Evolutionary conservation across 2,797 vertebrate genomes (phyloP), one percentile per base, ranked within the genome.

Genomic region (Antrozous pallidus): DNA sequence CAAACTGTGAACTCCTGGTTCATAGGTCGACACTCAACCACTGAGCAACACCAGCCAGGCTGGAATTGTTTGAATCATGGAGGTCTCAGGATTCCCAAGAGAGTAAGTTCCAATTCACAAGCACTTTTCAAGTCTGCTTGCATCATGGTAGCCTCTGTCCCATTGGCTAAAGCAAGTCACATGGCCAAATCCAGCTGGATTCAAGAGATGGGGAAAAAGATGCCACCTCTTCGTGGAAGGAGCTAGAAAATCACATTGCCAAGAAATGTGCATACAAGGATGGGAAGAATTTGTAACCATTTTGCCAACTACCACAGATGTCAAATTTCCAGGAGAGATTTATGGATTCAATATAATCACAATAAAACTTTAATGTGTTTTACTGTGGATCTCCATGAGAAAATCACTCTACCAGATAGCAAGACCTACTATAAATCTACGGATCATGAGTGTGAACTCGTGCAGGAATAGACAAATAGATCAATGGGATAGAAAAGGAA

Each of bases 281-380:
- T 20, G 49, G 45, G 28, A 65, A 45, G 38, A 38, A 45, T 54
- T 36, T 81, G 85, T 49, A 71, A 80, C 69, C 47, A 81, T 92
- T 92, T 78, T 74, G 40, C 20, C 56, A 75, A 71, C n/a, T n/a
- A 65, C 38, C 17, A 71, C n/a, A 88, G 67, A 51, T 51, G 54
- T 71, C 54, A 81, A 70, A 70, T 88, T 93, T 54, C 24, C 54
- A 24, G 51, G 75, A 74, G 70, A 81, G 58, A 85, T 73, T 81
- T 93, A 73, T 54, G 54, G 17, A 71, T 88, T 88, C 47, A 67
- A 61, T 31, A n/a, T 36, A 80, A 70, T 75, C 28, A 33, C 17
- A 28, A 61, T 77, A 74, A 95, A 85, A 83, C 4, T 31, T 79
- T 70, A 77, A 71, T 81, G 54, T 71, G 17, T 86, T 92, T 88